Evolutionary conservation across 1,140 invertebrate genomes (phyloP).

Genomic region (Popillia japonica): DNA sequence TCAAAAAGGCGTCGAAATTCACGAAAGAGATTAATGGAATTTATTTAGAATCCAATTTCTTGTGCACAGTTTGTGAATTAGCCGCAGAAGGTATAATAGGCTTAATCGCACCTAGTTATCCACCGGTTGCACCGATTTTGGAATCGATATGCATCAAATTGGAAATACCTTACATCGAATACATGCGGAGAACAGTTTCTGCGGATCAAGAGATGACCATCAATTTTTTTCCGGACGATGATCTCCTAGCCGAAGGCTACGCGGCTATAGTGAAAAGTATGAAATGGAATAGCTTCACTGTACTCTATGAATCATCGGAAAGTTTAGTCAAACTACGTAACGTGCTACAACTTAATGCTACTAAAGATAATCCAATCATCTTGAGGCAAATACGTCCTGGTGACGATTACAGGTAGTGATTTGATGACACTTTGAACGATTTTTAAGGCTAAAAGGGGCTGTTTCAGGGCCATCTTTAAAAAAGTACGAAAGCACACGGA

Average conservation of each 20-base stretch:
- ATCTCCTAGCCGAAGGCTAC: slow-evolving; percentile 73
- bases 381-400: slow-evolving; percentile 68
- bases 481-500: background rate
- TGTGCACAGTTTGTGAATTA: slow-evolving; percentile 66
- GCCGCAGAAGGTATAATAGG: slow-evolving; percentile 70
- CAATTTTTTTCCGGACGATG: slow-evolving; percentile 80
- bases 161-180: slow-evolving; percentile 77
- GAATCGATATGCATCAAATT: slow-evolving; percentile 75
- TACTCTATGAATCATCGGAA: slow-evolving; percentile 84
- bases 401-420: slow-evolving; percentile 66
- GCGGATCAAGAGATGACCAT: slow-evolving; percentile 60
- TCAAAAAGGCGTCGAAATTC: too few species aligned
- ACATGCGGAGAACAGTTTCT: slow-evolving; percentile 67
- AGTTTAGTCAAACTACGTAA: slow-evolving; percentile 84
- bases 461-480: slow-evolving; percentile 18
- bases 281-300: slow-evolving; percentile 81
- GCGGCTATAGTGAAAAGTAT: slow-evolving; percentile 76
- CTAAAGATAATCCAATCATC: slow-evolving; percentile 65
- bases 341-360: slow-evolving; percentile 75
- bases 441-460: too few species aligned
- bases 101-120: slow-evolving; percentile 78
- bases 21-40: too few species aligned
- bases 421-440: too few species aligned
- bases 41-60: slow-evolving; percentile 44
- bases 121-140: slow-evolving; percentile 67